These are phyloP conservation scores for Toxotes chatareus DNA, from an alignment of 2,113 vertebrate species.

Conservation along the genomic window DNA sequence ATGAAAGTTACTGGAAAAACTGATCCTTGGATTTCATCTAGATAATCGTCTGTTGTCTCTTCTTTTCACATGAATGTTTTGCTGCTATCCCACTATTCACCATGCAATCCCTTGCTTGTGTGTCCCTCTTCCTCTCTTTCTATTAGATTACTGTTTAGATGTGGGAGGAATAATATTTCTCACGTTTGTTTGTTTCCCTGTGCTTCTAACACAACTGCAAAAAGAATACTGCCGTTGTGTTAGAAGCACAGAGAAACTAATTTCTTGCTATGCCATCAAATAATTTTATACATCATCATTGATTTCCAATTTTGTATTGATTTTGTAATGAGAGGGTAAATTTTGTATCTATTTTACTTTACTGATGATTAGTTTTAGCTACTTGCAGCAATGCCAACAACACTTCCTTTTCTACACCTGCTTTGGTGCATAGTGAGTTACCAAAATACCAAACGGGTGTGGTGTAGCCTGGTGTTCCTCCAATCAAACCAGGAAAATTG, in stretches of 20 bases:
- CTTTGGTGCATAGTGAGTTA: not conserved
- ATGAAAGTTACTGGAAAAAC: not conserved
- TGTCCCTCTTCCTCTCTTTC: conserved; percentile 14
- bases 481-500: too few species aligned
- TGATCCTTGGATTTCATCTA: not conserved
- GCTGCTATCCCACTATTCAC: not conserved
- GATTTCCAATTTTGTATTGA: not conserved
- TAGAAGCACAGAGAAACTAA: not conserved
- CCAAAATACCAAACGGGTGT: not conserved
- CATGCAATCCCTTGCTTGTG: not conserved
- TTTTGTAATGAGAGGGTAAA: not conserved
- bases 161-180: conserved; percentile 56
- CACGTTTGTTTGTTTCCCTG: conserved; percentile 19
- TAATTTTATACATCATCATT: not conserved
- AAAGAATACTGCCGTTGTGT: not conserved
- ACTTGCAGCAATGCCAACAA: not conserved
- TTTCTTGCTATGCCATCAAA: not conserved
- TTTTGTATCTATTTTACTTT: not conserved
- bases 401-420: not conserved
- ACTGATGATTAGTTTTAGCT: not conserved
- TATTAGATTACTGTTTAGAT: conserved; percentile 53
- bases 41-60: not conserved
- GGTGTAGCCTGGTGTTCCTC: not conserved
- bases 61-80: not conserved
- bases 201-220: not conserved